Base-by-base conservation (phyloP, 2,113 vertebrate genomes). In the Pyrgilauda ruficollis region DNA sequence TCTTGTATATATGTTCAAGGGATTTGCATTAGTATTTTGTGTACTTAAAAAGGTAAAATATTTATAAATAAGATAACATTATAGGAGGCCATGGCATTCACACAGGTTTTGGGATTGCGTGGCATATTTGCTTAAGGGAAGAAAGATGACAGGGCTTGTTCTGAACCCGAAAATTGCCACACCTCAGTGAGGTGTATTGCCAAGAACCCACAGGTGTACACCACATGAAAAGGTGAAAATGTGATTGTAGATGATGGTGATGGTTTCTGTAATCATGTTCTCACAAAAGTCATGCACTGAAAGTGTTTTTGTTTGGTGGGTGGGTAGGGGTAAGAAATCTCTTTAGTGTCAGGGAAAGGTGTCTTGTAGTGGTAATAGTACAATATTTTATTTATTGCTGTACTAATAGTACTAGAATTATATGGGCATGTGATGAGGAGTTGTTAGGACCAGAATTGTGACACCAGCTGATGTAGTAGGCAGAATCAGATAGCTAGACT, bases 1-100 rank as follows among this genome's bases (percentile, higher is more conserved):
- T 96, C 49, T 62, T 93, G 59, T 93, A 47, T 95, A n/a, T 95
- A n/a, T 27, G 19, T 94, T 89, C 77, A 81, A 81, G 59, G 62
- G 43, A 49, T 96, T 93, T 96, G 69, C 35, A n/a, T 97, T 97
- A 90, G 79, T 92, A 85, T 97, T 97, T 96, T 86, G 59, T 11
- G 5, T 62, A 64, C 89, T 96, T 97, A 88, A 91, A 96, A 96
- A 96, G 52, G 93, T 91, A 70, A 87, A 97, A 94, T 87, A 91
- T 66, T 69, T 82, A 78, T 96, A 80, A 97, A 97, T 84, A 92
- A 92, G 75, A 4, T 84, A 84, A 90, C 91, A 82, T 93, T 94
- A 14, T 82, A 80, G 93, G 80, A 97, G 52, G 76, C 75, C 85
- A 39, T 43, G 91, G 84, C 62, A 7, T 68, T 68, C 88, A 93